phyloP scores from a whole-genome alignment of 2,797 vertebrate species.

The Varecia variegata region DNA sequence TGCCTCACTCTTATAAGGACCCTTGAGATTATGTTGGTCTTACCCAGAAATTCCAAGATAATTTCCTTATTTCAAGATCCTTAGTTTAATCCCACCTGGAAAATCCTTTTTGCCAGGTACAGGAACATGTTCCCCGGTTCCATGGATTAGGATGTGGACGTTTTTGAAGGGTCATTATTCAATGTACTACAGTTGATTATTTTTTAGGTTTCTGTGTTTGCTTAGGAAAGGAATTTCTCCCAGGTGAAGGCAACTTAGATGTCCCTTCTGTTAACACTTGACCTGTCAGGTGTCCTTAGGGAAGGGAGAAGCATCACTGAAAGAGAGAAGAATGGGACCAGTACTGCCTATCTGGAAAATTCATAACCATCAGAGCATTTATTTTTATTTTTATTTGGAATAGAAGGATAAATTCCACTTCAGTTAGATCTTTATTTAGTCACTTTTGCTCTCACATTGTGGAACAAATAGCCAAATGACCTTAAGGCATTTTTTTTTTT shows the following conservation, averaged over 20 bases:
- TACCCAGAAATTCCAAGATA: not conserved
- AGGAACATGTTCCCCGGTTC: not conserved
- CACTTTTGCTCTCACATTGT: not conserved
- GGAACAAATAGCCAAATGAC: not conserved
- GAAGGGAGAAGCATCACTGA: not conserved
- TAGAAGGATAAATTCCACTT: not conserved
- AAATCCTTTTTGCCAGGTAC: fast-evolving
- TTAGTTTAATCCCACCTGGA: not conserved
- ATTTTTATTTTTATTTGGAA: not conserved
- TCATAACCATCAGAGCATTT: not conserved
- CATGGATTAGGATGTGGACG: not conserved
- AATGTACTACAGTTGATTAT: not conserved
- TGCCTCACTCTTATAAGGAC: not conserved
- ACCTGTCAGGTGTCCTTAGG: not conserved
- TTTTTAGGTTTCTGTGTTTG: not conserved
- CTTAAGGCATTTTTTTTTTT: not conserved
- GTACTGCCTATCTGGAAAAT: not conserved
- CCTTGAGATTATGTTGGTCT: not conserved
- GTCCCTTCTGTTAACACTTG: not conserved
- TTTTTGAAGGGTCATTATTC: not conserved
- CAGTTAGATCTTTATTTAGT: not conserved
- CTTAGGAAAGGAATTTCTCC: not conserved
- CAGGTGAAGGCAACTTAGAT: not conserved
- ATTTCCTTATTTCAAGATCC: not conserved
- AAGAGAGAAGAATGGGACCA: not conserved